Conservation (phyloP, 2,797 vertebrate genomes). For the Rhyacichthys aspro region DNA sequence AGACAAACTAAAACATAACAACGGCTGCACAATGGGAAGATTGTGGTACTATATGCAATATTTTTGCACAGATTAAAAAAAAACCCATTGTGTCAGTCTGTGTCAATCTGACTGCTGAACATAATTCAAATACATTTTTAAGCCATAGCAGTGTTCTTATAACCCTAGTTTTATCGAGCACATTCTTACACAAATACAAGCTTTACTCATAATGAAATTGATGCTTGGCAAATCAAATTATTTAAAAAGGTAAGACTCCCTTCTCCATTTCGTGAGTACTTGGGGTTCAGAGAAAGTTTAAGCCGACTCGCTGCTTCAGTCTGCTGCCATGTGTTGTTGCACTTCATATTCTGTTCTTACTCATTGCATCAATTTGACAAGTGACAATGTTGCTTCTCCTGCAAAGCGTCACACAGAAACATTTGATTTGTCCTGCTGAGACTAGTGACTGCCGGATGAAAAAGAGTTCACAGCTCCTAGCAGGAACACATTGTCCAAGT, state of each 20-base stretch:
- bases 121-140: too few species aligned
- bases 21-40: neutral
- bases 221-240: constrained; percentile 1
- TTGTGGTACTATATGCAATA: constrained; percentile 1
- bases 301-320: constrained; percentile 11
- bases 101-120: too few species aligned
- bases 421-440: constrained; percentile 14
- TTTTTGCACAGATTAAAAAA: neutral
- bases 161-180: too few species aligned
- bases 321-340: constrained; percentile 20
- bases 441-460: constrained; percentile 31
- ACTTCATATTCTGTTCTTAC: constrained; percentile 20
- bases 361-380: constrained; percentile 36
- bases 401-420: constrained; percentile 4
- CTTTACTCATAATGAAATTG: neutral
- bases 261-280: constrained; percentile 12
- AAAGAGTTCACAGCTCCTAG: constrained; percentile 37
- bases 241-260: constrained; percentile 1
- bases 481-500: constrained; percentile 26
- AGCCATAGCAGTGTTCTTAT: too few species aligned
- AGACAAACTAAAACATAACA: constrained; percentile 47
- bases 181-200: neutral
- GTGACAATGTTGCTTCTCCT: constrained; percentile 6
- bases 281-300: constrained; percentile 41
- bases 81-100: neutral